Conservation (phyloP, 2,113 vertebrate genomes). For the Solea senegalensis region DNA sequence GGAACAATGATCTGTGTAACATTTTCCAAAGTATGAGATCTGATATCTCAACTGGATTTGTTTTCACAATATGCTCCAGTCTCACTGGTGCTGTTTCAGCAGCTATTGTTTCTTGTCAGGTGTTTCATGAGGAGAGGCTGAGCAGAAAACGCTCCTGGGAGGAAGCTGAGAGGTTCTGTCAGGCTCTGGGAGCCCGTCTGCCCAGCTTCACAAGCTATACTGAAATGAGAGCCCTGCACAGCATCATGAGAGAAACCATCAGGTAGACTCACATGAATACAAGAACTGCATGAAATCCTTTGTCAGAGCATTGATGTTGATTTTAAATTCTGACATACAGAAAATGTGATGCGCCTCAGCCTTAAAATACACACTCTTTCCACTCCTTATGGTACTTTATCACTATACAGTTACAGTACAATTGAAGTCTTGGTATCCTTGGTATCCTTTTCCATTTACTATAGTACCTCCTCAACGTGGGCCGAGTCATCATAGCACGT, state of each 20-base stretch:
- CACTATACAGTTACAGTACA: too few relatives aligned
- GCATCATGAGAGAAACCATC: constrained; percentile 82
- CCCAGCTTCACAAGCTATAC: constrained; percentile 84
- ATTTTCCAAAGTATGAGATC: too few relatives aligned
- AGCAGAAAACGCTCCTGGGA: constrained; percentile 92
- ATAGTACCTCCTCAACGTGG: too few relatives aligned
- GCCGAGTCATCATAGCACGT: too few relatives aligned
- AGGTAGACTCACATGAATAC: constrained; percentile 79
- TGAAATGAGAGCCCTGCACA: constrained; percentile 85
- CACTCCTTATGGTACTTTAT: too few relatives aligned
- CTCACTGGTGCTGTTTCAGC: too few relatives aligned
- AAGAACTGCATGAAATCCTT: background rate
- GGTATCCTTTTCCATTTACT: too few relatives aligned
- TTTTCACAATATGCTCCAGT: too few relatives aligned
- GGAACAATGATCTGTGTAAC: too few relatives aligned
- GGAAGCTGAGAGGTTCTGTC: constrained; percentile 93
- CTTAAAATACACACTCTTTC: background rate
- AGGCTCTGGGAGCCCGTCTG: constrained; percentile 89
- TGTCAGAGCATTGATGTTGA: background rate
- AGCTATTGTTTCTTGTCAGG: constrained; percentile 71
- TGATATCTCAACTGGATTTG: too few relatives aligned
- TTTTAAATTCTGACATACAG: background rate
- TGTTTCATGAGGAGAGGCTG: constrained; percentile 90
- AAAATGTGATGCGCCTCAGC: background rate
- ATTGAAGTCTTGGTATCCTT: too few relatives aligned